Evolutionary conservation across 2,113 vertebrate species (phyloP).

Genomic region (Hypomesus transpacificus): DNA sequence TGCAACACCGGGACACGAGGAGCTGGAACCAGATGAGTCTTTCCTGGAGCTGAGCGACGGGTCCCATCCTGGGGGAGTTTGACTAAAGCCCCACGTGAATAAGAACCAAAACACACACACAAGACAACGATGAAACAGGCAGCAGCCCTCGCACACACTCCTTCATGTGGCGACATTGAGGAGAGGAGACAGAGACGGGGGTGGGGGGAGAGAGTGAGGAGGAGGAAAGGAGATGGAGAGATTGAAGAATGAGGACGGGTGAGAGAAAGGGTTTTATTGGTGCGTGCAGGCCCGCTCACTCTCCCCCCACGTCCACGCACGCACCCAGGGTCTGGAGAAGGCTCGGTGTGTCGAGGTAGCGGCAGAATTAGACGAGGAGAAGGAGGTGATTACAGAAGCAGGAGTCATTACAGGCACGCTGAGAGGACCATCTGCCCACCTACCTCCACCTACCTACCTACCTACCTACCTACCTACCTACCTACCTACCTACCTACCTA

Average conservation of each 20-base stretch:
- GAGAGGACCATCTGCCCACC: too few species aligned
- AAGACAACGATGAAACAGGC: constrained; percentile 15
- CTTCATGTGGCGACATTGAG: constrained; percentile 7
- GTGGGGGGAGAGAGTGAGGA: too few species aligned
- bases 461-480: constrained; percentile 3
- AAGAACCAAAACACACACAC: constrained; percentile 23
- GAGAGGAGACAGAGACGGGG: too few species aligned
- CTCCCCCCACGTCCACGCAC: too few species aligned
- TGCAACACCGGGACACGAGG: constrained; percentile 30
- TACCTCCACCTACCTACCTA: not conserved
- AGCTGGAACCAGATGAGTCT: constrained; percentile 41
- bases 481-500: not conserved
- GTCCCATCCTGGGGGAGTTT: constrained; percentile 35
- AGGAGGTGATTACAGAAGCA: too few species aligned
- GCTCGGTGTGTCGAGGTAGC: not conserved
- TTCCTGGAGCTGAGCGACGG: constrained; percentile 35
- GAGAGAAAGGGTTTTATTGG: not conserved
- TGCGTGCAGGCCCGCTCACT: too few species aligned
- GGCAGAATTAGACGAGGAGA: too few species aligned
- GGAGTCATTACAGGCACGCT: too few species aligned
- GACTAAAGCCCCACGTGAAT: constrained; percentile 26
- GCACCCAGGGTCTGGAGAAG: not conserved
- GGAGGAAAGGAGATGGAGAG: not conserved
- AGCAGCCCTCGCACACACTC: not conserved
- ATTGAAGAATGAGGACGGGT: not conserved